Evolutionary conservation across 1,140 invertebrate species (phyloP).

Genomic region (Drosophila tsacasi): DNA sequence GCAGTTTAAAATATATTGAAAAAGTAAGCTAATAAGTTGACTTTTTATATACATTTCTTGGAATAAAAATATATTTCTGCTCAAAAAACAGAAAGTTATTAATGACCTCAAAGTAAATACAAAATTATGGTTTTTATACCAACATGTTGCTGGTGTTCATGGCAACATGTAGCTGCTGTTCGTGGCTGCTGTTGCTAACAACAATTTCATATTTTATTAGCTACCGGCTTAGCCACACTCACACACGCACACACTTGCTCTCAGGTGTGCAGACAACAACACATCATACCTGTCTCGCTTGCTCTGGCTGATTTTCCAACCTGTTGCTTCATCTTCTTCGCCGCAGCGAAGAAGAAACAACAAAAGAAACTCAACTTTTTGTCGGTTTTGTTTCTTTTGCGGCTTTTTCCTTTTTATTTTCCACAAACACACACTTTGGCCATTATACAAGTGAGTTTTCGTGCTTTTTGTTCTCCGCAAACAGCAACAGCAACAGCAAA

Average conservation of each 20-base stretch:
- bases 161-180: slow-evolving; percentile 41
- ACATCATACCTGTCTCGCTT: slow-evolving; percentile 17
- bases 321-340: slow-evolving; percentile 68
- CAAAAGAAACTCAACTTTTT: slow-evolving; percentile 45
- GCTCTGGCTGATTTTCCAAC: slow-evolving; percentile 25
- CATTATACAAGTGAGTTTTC: slow-evolving; percentile 45
- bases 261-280: slow-evolving; percentile 17
- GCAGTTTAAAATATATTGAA: too few species aligned
- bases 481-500: slow-evolving; percentile 19
- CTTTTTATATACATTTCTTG: not conserved
- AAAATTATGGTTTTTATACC: not conserved
- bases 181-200: not conserved
- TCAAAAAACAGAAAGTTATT: not conserved
- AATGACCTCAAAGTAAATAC: not conserved
- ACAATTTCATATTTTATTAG: slow-evolving; percentile 29
- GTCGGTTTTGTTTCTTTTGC: slow-evolving; percentile 17
- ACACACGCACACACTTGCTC: slow-evolving; percentile 8
- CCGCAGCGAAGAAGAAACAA: slow-evolving; percentile 34
- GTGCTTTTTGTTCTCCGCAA: slow-evolving; percentile 39
- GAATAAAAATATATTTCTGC: not conserved
- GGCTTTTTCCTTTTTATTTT: slow-evolving; percentile 39
- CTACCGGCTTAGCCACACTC: slow-evolving; percentile 25
- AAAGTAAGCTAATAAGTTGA: not conserved
- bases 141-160: slow-evolving; percentile 3
- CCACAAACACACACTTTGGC: slow-evolving; percentile 42